Evolutionary conservation across 2,113 vertebrate genomes (phyloP).

Genomic region (Mustela lutreola): DNA sequence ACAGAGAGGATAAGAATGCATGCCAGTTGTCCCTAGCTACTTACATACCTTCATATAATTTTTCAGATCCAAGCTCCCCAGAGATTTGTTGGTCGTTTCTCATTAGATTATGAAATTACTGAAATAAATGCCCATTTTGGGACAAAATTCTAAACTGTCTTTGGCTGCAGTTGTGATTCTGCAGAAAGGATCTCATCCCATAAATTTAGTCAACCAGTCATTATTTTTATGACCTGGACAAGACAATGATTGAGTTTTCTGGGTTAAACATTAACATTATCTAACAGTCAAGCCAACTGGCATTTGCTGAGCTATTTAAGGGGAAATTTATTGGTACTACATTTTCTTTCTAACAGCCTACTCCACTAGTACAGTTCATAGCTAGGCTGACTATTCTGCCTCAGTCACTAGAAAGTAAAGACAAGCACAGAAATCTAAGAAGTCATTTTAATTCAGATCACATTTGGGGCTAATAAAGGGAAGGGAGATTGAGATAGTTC

Average conservation of each 20-base stretch:
- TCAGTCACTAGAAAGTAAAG: neutral
- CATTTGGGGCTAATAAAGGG: neutral
- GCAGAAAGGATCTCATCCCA: neutral
- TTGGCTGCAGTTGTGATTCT: neutral
- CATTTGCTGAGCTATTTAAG: constrained; percentile 56
- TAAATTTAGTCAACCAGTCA: constrained; percentile 6
- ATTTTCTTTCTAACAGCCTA: constrained; percentile 50
- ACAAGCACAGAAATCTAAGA: constrained; percentile 19
- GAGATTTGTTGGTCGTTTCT: neutral
- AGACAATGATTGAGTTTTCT: constrained; percentile 61
- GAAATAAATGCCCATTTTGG: constrained; percentile 32
- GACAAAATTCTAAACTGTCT: neutral
- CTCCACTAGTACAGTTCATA: neutral
- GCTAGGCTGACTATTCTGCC: neutral
- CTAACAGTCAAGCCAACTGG: constrained; percentile 19
- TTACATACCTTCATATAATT: neutral
- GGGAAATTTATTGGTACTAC: constrained; percentile 35
- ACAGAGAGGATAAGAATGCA: neutral
- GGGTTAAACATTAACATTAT: constrained; percentile 61
- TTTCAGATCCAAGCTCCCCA: neutral
- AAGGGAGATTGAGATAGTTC: neutral
- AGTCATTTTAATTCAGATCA: constrained; percentile 62
- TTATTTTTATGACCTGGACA: constrained; percentile 27
- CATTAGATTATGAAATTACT: neutral
- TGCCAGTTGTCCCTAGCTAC: neutral